phyloP scores from a whole-genome alignment of 2,113 vertebrate genomes.

The Canis aureus region DNA sequence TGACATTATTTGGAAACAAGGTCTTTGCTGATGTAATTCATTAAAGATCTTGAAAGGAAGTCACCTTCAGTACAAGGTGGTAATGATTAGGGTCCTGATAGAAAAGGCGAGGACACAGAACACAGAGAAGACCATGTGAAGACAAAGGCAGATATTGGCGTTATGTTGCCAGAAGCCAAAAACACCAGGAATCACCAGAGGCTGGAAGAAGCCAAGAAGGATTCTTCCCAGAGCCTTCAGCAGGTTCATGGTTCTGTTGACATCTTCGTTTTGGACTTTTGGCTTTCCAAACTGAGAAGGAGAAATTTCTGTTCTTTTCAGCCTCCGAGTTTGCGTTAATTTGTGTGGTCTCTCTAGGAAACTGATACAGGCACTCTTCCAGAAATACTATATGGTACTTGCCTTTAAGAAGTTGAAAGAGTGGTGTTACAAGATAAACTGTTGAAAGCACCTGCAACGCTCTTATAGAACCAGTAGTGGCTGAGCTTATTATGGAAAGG shows the following conservation, averaged over 20 bases:
- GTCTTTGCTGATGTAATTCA: neutral
- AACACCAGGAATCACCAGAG: neutral
- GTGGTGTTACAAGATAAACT: neutral
- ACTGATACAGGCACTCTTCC: neutral
- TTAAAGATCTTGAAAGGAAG: neutral
- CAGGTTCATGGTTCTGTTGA: no score
- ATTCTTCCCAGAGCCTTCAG: neutral
- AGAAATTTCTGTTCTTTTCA: neutral
- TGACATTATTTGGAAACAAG: neutral
- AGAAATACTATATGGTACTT: neutral
- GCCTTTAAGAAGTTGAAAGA: neutral
- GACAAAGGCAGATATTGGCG: neutral
- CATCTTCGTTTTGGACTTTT: neutral
- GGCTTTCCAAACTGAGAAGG: neutral
- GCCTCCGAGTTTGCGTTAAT: neutral
- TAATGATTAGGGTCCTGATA: neutral
- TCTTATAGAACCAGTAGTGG: neutral
- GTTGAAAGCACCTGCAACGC: neutral
- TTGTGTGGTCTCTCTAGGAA: neutral
- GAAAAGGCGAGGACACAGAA: neutral
- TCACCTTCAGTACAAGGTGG: neutral
- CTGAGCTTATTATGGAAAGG: slow-evolving; percentile 18
- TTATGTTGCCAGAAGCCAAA: no score
- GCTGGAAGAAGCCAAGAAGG: neutral
- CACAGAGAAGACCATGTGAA: neutral